Conservation (phyloP, 2,113 vertebrate genomes). For the Lasiurus cinereus region DNA sequence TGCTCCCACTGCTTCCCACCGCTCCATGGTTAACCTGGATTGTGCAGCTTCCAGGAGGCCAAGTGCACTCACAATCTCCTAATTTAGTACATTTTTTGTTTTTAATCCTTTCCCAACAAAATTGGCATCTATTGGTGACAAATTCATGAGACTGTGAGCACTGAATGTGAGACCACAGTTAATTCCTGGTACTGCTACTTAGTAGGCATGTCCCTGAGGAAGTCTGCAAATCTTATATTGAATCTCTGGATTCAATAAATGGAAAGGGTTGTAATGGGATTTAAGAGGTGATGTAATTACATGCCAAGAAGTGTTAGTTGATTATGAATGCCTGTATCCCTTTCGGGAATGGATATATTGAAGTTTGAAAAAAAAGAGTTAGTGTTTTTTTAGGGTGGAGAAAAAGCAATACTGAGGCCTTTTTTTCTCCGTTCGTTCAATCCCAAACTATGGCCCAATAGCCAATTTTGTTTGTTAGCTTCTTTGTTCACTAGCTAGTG, state of each 20-base stretch:
- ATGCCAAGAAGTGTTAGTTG: background rate
- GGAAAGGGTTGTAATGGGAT: background rate
- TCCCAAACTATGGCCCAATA: background rate
- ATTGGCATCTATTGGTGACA: background rate
- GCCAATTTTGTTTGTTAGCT: conserved; percentile 57
- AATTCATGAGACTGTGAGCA: background rate
- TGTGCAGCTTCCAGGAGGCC: background rate
- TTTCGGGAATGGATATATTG: background rate
- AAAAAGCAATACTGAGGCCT: background rate
- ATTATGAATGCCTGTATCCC: background rate
- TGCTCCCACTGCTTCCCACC: background rate
- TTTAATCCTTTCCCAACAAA: background rate
- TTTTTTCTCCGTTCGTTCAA: conserved; percentile 65
- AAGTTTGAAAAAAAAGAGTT: conserved; percentile 32
- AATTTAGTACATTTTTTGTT: background rate
- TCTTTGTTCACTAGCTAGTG: conserved; percentile 60
- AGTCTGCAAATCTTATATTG: background rate
- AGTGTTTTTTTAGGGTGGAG: background rate
- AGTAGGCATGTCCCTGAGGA: background rate
- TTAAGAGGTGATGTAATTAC: conserved; percentile 6
- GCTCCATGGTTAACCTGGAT: background rate
- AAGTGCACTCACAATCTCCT: background rate
- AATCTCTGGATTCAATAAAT: background rate
- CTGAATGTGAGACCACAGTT: background rate
- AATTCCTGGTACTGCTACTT: background rate